A percentile compares a stretch with the other conserved stretches of the same genome.
Conservation (phyloP, 2,888 invertebrate species). For the Meghimatium bilineatum region DNA sequence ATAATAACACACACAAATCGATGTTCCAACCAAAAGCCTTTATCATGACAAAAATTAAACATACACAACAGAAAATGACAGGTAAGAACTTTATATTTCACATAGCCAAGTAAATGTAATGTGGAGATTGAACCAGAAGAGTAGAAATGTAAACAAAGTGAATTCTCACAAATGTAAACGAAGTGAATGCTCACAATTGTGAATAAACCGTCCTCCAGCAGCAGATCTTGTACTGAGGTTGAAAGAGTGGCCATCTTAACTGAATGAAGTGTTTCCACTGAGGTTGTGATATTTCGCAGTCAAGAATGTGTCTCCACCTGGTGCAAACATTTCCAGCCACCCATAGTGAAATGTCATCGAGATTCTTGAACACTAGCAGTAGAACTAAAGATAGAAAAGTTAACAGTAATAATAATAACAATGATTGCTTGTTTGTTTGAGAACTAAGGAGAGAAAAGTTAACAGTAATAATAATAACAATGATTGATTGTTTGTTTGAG, state of each 20-base stretch:
- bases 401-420: too few species aligned
- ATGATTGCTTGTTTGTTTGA: too few species aligned
- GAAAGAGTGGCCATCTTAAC: slow-evolving; percentile 90
- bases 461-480: too few species aligned
- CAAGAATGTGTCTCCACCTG: slow-evolving; percentile 89
- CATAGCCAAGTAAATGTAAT: too few species aligned
- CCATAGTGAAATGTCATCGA: slow-evolving; percentile 94
- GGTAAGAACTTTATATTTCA: too few species aligned
- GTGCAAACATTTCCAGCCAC: slow-evolving; percentile 90
- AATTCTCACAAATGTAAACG: slow-evolving; percentile 10
- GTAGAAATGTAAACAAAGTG: too few species aligned
- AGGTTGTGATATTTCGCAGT: slow-evolving; percentile 86
- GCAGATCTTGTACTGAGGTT: slow-evolving; percentile 84
- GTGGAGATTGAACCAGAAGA: too few species aligned
- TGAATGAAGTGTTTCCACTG: slow-evolving; percentile 89
- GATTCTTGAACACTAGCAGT: slow-evolving; percentile 89
- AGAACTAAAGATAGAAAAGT: slow-evolving; percentile 79
- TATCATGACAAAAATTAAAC: too few species aligned
- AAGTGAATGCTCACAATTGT: slow-evolving; percentile 77
- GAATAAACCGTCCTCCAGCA: slow-evolving; percentile 88
- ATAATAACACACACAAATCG: too few species aligned
- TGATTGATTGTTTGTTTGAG: too few species aligned
- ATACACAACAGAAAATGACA: too few species aligned
- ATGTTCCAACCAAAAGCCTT: too few species aligned
- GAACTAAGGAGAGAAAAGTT: neutral